Evolutionary conservation across 2,113 vertebrate genomes (phyloP).

Genomic region (Corydoras maculifer): DNA sequence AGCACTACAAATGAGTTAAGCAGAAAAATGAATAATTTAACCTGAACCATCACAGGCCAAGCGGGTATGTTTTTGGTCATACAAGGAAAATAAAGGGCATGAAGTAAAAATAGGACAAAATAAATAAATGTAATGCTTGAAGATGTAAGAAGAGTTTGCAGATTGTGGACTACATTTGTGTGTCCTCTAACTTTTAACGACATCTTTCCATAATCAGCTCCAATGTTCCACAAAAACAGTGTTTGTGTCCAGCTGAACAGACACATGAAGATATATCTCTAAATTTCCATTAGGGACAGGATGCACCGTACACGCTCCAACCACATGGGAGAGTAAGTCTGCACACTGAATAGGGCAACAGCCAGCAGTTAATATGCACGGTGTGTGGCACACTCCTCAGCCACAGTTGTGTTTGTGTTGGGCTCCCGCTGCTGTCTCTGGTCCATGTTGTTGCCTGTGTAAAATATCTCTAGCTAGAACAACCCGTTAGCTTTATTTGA

Average conservation of each 20-base stretch:
- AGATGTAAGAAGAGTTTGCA: too few relatives aligned
- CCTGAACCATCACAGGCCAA: slow-evolving; percentile 5
- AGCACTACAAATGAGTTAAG: slow-evolving; percentile 36
- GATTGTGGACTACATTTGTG: too few relatives aligned
- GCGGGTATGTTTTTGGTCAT: slow-evolving; percentile 10
- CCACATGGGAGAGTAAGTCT: slow-evolving; percentile 7
- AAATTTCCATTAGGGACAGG: slow-evolving; percentile 29
- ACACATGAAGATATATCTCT: slow-evolving; percentile 6
- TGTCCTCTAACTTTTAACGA: slow-evolving; percentile 5
- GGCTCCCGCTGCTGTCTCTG: slow-evolving; percentile 21
- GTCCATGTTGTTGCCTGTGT: slow-evolving; percentile 16
- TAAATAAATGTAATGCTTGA: too few relatives aligned
- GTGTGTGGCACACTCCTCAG: slow-evolving; percentile 39
- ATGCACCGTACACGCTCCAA: slow-evolving; percentile 17
- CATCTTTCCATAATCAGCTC: slow-evolving; percentile 16
- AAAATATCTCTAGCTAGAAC: slow-evolving; percentile 30
- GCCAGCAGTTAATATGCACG: slow-evolving; percentile 36
- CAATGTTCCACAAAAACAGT: slow-evolving; percentile 27
- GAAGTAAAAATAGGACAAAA: neutral
- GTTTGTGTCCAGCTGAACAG: slow-evolving; percentile 21
- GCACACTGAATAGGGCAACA: neutral
- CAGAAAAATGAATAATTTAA: slow-evolving; percentile 31
- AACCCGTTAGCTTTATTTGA: slow-evolving; percentile 22
- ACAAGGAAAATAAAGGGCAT: slow-evolving; percentile 22
- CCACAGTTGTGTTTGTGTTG: slow-evolving; percentile 43